Conservation (phyloP, 2,888 invertebrate genomes). For the Mesorhabditis spiculigera region DNA sequence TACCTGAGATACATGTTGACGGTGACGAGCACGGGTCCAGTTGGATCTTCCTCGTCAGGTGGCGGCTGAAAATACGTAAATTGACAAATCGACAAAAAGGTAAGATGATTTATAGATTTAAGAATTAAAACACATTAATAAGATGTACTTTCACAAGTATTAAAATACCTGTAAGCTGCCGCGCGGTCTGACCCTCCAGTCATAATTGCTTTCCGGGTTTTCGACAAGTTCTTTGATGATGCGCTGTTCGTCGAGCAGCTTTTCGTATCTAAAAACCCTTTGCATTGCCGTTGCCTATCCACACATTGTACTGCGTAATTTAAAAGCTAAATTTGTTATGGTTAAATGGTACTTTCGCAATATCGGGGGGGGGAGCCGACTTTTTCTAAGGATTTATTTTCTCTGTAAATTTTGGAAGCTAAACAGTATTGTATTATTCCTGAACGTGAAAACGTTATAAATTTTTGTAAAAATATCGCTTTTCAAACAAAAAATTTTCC, state of each 20-base stretch:
- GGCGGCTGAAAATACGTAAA: slow-evolving; percentile 8
- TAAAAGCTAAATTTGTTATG: too few relatives aligned
- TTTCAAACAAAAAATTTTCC: too few relatives aligned
- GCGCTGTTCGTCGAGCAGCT: slow-evolving; percentile 43
- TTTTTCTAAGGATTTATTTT: too few relatives aligned
- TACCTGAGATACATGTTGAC: slow-evolving; percentile 49
- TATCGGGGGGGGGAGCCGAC: too few relatives aligned
- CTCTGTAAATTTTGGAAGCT: too few relatives aligned
- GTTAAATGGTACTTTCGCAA: too few relatives aligned
- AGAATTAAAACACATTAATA: not conserved
- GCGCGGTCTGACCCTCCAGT: slow-evolving; percentile 39
- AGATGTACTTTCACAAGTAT: not conserved
- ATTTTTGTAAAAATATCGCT: too few relatives aligned
- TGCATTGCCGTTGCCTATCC: too few relatives aligned
- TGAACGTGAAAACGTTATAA: too few relatives aligned
- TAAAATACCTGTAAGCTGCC: slow-evolving; percentile 16
- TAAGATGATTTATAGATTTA: not conserved
- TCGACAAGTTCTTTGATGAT: slow-evolving; percentile 36
- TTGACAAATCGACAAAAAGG: not conserved
- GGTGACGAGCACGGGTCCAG: slow-evolving; percentile 31
- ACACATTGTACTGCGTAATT: too few relatives aligned
- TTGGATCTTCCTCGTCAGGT: slow-evolving; percentile 13
- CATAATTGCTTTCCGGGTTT: slow-evolving; percentile 30
- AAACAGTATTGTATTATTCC: too few relatives aligned
- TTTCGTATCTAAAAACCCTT: slow-evolving; percentile 33